Conservation (phyloP, 1,140 invertebrate genomes). For the Scaptodrosophila lebanonensis region DNA sequence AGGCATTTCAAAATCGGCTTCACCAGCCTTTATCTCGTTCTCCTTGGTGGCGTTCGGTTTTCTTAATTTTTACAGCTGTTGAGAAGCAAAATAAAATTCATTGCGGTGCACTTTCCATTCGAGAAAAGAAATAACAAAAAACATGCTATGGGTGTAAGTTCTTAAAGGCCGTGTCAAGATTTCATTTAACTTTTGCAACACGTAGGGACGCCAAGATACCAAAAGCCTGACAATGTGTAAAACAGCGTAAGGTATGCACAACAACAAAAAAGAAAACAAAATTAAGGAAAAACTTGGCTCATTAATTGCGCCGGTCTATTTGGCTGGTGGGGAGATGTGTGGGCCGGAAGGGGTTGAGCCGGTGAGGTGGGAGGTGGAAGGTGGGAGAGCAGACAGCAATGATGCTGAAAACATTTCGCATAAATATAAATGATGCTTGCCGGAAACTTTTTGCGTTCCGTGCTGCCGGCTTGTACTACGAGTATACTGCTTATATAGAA, state of each 20-base stretch:
- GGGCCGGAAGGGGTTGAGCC: too few species aligned
- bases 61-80: conserved; percentile 50
- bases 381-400: conserved; percentile 19
- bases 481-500: too few species aligned
- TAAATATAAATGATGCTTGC: conserved; percentile 66
- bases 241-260: background rate
- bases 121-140: conserved; percentile 3
- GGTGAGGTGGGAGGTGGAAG: too few species aligned
- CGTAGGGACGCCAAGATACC: conserved; percentile 33
- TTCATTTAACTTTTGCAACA: conserved; percentile 58
- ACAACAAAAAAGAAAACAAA: conserved; percentile 1
- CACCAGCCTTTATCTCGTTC: too few species aligned
- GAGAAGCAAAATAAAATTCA: conserved; percentile 66
- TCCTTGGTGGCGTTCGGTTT: conserved; percentile 14
- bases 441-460: background rate
- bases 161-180: conserved; percentile 65
- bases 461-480: too few species aligned
- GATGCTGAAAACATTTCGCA: conserved; percentile 39
- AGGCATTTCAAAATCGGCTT: too few species aligned
- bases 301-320: conserved; percentile 71
- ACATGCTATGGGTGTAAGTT: conserved; percentile 25
- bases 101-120: conserved; percentile 64
- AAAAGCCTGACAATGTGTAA: conserved; percentile 48
- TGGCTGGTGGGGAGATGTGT: conserved; percentile 34
- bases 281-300: conserved; percentile 51